These are phyloP conservation scores for Leptoteleia sp. DNA, from an alignment of 1,140 invertebrate species.

Conservation along the genomic window DNA sequence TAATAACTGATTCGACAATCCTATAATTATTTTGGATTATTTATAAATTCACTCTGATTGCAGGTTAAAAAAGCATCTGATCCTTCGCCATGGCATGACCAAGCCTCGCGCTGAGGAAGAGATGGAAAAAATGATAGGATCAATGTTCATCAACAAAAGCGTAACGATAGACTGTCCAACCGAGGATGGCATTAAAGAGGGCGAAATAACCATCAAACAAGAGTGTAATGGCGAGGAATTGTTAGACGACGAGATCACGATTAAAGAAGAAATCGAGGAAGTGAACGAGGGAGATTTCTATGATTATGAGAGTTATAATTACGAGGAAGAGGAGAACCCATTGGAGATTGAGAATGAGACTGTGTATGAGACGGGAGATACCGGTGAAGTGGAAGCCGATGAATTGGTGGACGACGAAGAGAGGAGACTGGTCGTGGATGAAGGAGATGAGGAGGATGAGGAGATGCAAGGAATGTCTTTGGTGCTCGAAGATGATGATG, in stretches of 20 bases:
- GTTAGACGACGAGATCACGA: slow-evolving; percentile 31
- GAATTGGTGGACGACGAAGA: slow-evolving; percentile 11
- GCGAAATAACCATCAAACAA: slow-evolving; percentile 25
- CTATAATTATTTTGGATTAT: no score
- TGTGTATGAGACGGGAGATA: slow-evolving; percentile 26
- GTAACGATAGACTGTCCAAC: no score
- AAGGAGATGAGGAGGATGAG: slow-evolving; percentile 10
- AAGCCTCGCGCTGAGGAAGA: slow-evolving; percentile 55
- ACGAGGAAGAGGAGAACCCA: slow-evolving; percentile 26
- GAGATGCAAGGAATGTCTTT: slow-evolving; percentile 23
- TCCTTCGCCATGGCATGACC: slow-evolving; percentile 66
- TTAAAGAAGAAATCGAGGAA: slow-evolving; percentile 46
- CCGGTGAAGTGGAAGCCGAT: slow-evolving; percentile 24
- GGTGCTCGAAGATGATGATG: slow-evolving; percentile 46
- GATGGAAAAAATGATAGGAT: slow-evolving; percentile 3
- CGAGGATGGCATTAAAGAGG: no score
- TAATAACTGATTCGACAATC: no score
- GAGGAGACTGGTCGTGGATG: slow-evolving; percentile 35
- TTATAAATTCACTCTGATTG: slow-evolving; percentile 2
- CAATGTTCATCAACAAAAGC: background rate
- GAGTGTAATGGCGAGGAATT: slow-evolving; percentile 41
- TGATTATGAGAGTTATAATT: slow-evolving; percentile 43
- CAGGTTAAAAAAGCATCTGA: slow-evolving; percentile 62
- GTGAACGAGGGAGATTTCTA: slow-evolving; percentile 29
- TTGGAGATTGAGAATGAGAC: slow-evolving; percentile 10